phyloP scores from a whole-genome alignment of 2,888 invertebrate species.

The Hemaris fuciformis region DNA sequence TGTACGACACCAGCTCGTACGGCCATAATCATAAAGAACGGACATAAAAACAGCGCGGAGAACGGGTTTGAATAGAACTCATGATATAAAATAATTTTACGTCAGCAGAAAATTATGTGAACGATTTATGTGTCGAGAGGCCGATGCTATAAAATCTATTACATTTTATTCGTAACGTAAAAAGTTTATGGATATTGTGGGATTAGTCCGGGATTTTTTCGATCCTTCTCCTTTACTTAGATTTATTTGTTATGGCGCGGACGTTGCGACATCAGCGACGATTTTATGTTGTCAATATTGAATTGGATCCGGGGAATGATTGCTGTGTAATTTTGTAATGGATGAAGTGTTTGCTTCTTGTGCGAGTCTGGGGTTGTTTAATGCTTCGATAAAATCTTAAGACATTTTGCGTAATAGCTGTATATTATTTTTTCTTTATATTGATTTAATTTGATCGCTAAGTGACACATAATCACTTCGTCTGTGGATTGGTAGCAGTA shows the following conservation, averaged over 20 bases:
- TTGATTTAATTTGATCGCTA: no score
- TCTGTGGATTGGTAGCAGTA: no score
- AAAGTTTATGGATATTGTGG: conserved; percentile 21
- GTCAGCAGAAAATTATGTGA: conserved; percentile 25
- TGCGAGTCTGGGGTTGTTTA: background rate
- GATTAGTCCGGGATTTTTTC: conserved; percentile 9
- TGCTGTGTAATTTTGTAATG: background rate
- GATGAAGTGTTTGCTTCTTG: background rate
- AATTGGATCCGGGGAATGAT: background rate
- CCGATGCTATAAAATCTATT: conserved; percentile 29
- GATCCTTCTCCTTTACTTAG: background rate
- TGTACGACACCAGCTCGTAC: conserved; percentile 11
- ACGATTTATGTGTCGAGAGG: conserved; percentile 27
- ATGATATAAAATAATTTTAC: conserved; percentile 33
- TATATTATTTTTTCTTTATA: no score
- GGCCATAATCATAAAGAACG: conserved; percentile 14
- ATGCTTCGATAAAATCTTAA: background rate
- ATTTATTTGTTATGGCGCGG: conserved; percentile 6
- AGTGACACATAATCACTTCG: no score
- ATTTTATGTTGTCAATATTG: conserved; percentile 7
- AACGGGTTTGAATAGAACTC: conserved; percentile 14
- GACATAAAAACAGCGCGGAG: conserved; percentile 12
- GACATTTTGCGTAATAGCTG: background rate
- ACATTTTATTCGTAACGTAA: conserved; percentile 23
- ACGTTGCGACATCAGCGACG: background rate